Evolutionary conservation across 2,888 invertebrate species (phyloP), one percentile per base, ranked within the genome.

Genomic region (Tuberolachnus salignus): DNA sequence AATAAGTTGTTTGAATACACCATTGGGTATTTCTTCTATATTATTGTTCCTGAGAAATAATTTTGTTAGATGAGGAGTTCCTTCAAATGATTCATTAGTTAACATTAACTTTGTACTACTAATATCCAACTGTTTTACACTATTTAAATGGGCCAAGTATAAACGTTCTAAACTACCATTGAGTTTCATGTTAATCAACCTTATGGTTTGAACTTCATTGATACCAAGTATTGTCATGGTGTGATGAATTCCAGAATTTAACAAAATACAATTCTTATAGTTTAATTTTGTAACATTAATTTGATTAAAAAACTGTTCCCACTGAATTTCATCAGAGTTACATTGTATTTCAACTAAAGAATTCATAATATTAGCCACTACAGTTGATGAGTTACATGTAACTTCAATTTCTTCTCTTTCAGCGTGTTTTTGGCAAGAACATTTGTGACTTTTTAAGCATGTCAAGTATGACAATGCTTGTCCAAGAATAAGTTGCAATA

Each of bases 1-100:
- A 0, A 83, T 81, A 66, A 90, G 85, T 13, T 88, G 87, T 81
- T 87, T 87, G 81, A 91, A 89, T 26, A 90, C 85, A 82, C 88
- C 86, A 1, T 19, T 49, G 14, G 80, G 80, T 72, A 80, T 14
- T 53, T 64, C 42, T 49, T 72, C 57, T 11, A 80, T 49, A 13
- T 26, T 9, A 49, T 80, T 80, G 19, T 61, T 1, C 26, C 80
- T 66, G 3, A 80, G 49, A 46, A 16, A 64, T 49, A 78, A 69
- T 49, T 59, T 13, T 21, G 26, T 59, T 34, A 78, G n/a, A 21
- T 49, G 11, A 49, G 67, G 67, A 34, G 42, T 78, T 21, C 67
- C 75, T 34, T 49, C 13, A 59, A 78, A 78, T 3, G 75, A 67
- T 57, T 69, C 57, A 59, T 78, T 78, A 13, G 75, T 78, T 49